phyloP scores from a whole-genome alignment of 2,888 invertebrate species.

The Acronicta aceris region DNA sequence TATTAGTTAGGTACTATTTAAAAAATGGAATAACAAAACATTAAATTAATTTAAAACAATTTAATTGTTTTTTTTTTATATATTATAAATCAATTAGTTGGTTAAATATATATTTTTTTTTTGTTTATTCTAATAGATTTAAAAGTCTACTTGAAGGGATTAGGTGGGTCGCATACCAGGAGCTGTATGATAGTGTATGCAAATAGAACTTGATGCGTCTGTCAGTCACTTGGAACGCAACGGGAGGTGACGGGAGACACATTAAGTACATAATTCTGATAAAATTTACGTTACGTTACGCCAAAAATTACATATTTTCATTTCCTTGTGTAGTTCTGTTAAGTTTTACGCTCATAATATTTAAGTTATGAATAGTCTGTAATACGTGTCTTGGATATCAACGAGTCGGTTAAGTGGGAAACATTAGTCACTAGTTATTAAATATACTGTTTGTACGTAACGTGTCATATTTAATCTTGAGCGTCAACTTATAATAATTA shows the following conservation, averaged over 20 bases:
- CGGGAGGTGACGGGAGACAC: conserved; percentile 54
- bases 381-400: conserved; percentile 31
- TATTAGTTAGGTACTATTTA: conserved; percentile 5
- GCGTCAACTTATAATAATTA: conserved; percentile 14
- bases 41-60: background rate
- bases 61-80: background rate
- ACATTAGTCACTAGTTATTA: conserved; percentile 39
- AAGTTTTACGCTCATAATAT: conserved; percentile 24
- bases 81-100: background rate
- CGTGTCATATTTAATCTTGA: conserved; percentile 36
- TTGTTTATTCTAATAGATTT: conserved; percentile 67
- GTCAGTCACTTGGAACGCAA: conserved; percentile 63
- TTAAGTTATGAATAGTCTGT: conserved; percentile 33
- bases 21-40: no score
- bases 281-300: conserved; percentile 24
- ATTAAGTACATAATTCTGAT: conserved; percentile 38
- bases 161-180: conserved; percentile 81
- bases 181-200: conserved; percentile 78
- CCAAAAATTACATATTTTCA: conserved; percentile 21
- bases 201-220: conserved; percentile 80
- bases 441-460: conserved; percentile 25
- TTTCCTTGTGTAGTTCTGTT: conserved; percentile 13
- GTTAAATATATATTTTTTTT: conserved; percentile 1
- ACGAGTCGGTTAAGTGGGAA: conserved; percentile 32
- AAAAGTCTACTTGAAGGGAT: conserved; percentile 72